phyloP scores from a whole-genome alignment of 2,113 vertebrate species.

The Sander vitreus region DNA sequence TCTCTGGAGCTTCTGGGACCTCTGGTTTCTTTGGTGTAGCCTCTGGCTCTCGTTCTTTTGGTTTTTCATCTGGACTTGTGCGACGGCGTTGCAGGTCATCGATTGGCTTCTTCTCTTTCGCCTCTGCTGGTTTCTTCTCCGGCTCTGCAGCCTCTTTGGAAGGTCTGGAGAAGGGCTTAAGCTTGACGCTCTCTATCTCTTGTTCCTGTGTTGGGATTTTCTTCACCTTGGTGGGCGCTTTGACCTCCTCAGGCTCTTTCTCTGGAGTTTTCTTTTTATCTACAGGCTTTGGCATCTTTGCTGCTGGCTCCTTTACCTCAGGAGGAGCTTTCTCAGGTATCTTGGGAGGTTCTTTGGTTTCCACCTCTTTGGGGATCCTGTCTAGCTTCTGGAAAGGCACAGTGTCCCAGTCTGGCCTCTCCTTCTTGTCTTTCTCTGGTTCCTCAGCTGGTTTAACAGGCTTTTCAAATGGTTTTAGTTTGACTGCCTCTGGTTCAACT shows the following conservation, averaged over 20 bases:
- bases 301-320: constrained; percentile 58
- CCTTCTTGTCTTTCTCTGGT: constrained; percentile 83
- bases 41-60: constrained; percentile 59
- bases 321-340: constrained; percentile 62
- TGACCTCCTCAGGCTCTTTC: constrained; percentile 70
- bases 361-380: constrained; percentile 60
- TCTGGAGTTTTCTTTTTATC: constrained; percentile 66
- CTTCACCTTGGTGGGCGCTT: constrained; percentile 71
- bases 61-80: constrained; percentile 60
- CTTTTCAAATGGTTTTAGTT: constrained; percentile 84
- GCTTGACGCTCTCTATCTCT: constrained; percentile 73
- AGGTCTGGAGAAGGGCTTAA: constrained; percentile 78
- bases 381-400: constrained; percentile 72
- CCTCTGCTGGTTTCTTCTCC: constrained; percentile 80
- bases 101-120: constrained; percentile 62
- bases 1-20: constrained; percentile 81
- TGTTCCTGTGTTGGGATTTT: constrained; percentile 75
- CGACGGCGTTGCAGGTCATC: constrained; percentile 52
- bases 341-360: constrained; percentile 70
- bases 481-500: constrained; percentile 76
- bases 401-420: constrained; percentile 75
- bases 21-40: constrained; percentile 59
- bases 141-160: constrained; percentile 83
- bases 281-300: constrained; percentile 54
- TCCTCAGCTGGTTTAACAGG: constrained; percentile 69